Conservation (phyloP, 2,113 vertebrate genomes). For the Pangasianodon hypophthalmus region DNA sequence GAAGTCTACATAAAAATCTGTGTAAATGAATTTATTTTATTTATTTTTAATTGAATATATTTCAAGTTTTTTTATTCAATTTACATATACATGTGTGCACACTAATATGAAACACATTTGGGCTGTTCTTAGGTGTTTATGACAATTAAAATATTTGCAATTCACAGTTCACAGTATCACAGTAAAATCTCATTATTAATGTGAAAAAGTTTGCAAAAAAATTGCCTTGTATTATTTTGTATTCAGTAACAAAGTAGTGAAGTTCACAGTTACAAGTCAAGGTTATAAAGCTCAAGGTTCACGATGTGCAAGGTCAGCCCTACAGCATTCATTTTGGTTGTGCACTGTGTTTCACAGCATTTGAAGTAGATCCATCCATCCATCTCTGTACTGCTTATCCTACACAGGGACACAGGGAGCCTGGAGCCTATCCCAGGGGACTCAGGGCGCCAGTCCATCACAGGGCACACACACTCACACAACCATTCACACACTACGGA, state of each 20-base stretch:
- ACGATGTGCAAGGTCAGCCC: not conserved
- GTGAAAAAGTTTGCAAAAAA: not conserved
- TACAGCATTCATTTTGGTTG: not conserved
- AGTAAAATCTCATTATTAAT: not conserved
- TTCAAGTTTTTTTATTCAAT: not conserved
- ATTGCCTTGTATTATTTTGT: not conserved
- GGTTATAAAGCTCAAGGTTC: not conserved
- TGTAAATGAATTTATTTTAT: not conserved
- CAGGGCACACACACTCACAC: too few relatives aligned
- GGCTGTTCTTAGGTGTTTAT: not conserved
- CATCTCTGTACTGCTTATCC: too few relatives aligned
- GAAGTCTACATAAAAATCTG: not conserved
- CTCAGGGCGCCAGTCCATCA: too few relatives aligned
- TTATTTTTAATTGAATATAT: not conserved
- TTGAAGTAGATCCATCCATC: not conserved
- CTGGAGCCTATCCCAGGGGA: too few relatives aligned
- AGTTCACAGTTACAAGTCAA: not conserved
- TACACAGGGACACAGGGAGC: too few relatives aligned
- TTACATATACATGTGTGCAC: not conserved
- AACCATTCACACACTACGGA: too few relatives aligned
- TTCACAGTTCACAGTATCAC: not conserved
- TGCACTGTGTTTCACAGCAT: not conserved
- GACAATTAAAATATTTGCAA: not conserved
- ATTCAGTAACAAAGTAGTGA: not conserved
- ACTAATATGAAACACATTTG: not conserved